Percentiles rank a stretch among this genome's conserved stretches.
These are phyloP conservation scores for Ischnura elegans DNA, from an alignment of 2,888 invertebrate genomes.

Conservation along the genomic window DNA sequence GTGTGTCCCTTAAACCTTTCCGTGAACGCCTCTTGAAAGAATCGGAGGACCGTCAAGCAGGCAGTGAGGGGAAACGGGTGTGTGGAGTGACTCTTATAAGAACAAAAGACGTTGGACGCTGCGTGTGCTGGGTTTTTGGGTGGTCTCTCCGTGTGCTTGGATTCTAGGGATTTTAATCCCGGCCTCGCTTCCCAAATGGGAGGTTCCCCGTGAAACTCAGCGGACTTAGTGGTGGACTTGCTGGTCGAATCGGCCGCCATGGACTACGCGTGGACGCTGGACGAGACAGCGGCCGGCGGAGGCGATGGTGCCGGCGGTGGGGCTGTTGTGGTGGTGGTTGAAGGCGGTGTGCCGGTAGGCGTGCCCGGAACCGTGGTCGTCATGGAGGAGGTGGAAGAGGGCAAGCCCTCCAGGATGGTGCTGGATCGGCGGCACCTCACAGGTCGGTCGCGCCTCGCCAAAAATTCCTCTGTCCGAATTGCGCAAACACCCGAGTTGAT, in stretches of 20 bases:
- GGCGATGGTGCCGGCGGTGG: conserved; percentile 49
- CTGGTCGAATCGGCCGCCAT: conserved; percentile 70
- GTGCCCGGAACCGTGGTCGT: conserved; percentile 48
- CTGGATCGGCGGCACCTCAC: conserved; percentile 48
- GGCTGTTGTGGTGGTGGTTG: conserved; percentile 58
- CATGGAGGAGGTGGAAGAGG: conserved; percentile 28
- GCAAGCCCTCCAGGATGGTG: conserved; percentile 44
- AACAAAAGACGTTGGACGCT: no score
- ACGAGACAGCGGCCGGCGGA: conserved; percentile 56
- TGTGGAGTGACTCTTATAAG: no score
- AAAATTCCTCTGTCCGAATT: neutral
- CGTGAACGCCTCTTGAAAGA: neutral
- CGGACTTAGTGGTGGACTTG: conserved; percentile 69
- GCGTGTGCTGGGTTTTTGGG: no score
- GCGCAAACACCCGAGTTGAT: neutral
- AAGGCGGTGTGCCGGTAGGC: conserved; percentile 9
- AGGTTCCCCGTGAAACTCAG: conserved; percentile 65
- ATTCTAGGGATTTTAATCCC: no score
- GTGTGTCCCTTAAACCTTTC: neutral
- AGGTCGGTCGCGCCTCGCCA: conserved; percentile 32
- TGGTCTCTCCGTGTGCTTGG: neutral
- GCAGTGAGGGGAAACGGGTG: neutral
- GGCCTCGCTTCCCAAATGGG: conserved; percentile 70
- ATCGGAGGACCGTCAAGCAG: conserved; percentile 33
- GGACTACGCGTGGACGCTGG: conserved; percentile 69